phyloP scores from a whole-genome alignment of 2,797 vertebrate genomes.

The Emys orbicularis region DNA sequence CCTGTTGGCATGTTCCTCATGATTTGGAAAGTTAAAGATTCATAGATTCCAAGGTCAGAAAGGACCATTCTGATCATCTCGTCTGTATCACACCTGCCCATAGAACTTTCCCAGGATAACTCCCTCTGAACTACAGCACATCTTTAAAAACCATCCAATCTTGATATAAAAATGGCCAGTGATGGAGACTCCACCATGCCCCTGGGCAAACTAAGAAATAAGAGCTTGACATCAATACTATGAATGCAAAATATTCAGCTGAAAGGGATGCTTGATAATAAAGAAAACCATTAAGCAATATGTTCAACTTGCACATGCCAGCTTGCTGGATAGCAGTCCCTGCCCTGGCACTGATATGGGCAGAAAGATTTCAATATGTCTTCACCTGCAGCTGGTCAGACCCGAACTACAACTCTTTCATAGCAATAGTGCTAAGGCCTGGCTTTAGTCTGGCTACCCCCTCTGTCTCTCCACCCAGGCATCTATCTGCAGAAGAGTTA shows the following conservation, averaged over 20 bases:
- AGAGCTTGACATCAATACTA: not conserved
- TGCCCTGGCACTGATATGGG: not conserved
- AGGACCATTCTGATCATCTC: not conserved
- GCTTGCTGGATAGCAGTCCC: not conserved
- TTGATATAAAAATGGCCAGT: not conserved
- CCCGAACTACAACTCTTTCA: not conserved
- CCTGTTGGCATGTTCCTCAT: not conserved
- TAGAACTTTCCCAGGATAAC: not conserved
- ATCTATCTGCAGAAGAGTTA: not conserved
- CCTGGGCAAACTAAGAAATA: not conserved
- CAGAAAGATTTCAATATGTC: not conserved
- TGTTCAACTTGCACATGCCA: not conserved
- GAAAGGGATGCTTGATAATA: not conserved
- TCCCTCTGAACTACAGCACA: not conserved
- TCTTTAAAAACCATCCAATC: not conserved
- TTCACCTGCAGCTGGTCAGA: not conserved
- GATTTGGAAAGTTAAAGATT: not conserved
- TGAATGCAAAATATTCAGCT: not conserved
- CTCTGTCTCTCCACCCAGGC: not conserved
- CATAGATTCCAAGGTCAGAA: not conserved
- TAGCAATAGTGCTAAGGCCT: not conserved
- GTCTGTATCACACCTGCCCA: not conserved
- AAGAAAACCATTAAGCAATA: not conserved
- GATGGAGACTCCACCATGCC: not conserved
- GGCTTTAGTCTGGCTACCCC: not conserved